phyloP scores from a whole-genome alignment of 2,888 invertebrate genomes.

The Petrolisthes cinctipes region DNA sequence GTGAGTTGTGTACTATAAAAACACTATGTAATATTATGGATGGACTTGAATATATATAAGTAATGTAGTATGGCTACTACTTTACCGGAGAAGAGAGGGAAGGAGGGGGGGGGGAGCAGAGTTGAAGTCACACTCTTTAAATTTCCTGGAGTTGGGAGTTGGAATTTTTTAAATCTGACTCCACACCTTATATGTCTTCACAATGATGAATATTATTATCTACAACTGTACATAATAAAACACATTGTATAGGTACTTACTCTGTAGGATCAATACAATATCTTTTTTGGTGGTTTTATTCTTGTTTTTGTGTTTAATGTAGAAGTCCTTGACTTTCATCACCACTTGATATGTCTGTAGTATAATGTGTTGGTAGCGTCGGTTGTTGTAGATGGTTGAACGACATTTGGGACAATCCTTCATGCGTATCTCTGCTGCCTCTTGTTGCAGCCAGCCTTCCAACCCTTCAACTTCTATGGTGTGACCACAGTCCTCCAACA shows the following conservation, averaged over 20 bases:
- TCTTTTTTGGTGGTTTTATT: slow-evolving; percentile 19
- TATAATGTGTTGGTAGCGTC: slow-evolving; percentile 74
- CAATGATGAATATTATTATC: no score
- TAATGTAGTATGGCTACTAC: no score
- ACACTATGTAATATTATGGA: no score
- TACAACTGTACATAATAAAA: no score
- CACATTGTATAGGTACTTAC: slow-evolving; percentile 12
- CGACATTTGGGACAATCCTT: slow-evolving; percentile 76
- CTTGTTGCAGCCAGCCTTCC: slow-evolving; percentile 68
- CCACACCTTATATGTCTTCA: no score
- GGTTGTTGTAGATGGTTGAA: slow-evolving; percentile 74
- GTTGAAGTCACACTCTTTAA: no score
- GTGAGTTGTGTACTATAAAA: no score
- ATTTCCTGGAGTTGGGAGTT: no score
- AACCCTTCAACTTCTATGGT: slow-evolving; percentile 69
- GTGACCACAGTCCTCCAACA: slow-evolving; percentile 69
- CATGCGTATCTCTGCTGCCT: slow-evolving; percentile 67
- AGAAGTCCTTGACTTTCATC: slow-evolving; percentile 35
- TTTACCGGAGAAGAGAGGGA: no score
- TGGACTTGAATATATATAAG: no score
- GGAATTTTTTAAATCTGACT: no score
- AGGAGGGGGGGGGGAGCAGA: no score
- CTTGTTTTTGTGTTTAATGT: background rate
- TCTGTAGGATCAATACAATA: slow-evolving; percentile 38
- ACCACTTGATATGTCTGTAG: slow-evolving; percentile 39